These are phyloP conservation scores for Puffinus mauretanicus DNA, from an alignment of 2,113 vertebrate genomes.

Conservation along the genomic window DNA sequence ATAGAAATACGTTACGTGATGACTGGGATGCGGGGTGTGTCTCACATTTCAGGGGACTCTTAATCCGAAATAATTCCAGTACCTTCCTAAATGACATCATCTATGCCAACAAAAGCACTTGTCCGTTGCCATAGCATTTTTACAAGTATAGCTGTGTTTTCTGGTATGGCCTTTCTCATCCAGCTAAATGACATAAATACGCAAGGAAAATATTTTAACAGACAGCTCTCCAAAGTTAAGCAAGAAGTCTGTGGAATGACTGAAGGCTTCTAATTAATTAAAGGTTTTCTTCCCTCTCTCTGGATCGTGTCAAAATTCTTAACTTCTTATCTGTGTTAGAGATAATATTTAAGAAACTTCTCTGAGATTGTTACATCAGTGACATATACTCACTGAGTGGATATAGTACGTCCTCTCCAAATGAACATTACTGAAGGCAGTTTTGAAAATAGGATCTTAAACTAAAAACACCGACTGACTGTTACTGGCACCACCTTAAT, in stretches of 20 bases:
- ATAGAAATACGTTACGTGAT: not conserved
- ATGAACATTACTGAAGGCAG: not conserved
- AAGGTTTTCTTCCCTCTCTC: not conserved
- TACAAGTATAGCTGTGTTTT: not conserved
- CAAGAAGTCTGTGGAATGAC: not conserved
- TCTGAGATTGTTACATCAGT: not conserved
- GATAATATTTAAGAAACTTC: not conserved
- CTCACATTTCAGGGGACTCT: not conserved
- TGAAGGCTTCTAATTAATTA: not conserved
- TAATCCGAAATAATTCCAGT: not conserved
- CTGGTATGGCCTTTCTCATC: not conserved
- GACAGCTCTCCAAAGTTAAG: not conserved
- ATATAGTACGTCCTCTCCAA: not conserved
- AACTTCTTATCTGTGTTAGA: not conserved
- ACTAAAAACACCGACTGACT: not conserved
- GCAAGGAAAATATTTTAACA: not conserved
- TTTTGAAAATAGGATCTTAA: not conserved
- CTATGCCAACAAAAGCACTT: not conserved
- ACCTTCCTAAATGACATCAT: not conserved
- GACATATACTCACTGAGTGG: not conserved
- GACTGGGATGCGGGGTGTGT: not conserved
- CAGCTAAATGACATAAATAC: not conserved
- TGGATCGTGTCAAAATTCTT: not conserved
- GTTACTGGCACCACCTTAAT: not conserved
- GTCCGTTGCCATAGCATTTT: not conserved